These are phyloP conservation scores for Noctua pronuba DNA, from an alignment of 2,888 invertebrate species.

Conservation along the genomic window DNA sequence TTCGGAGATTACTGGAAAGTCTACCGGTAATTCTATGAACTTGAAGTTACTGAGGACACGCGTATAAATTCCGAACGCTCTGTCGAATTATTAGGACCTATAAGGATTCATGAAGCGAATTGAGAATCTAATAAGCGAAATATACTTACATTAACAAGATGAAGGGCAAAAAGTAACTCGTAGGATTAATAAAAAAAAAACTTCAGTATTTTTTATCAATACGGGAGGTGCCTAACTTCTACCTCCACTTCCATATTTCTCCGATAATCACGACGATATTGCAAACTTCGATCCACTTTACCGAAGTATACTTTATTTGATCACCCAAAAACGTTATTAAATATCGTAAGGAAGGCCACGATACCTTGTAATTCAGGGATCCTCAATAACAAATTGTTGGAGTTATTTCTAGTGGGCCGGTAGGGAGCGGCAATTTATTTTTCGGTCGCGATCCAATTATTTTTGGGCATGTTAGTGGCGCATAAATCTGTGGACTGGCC, in stretches of 20 bases:
- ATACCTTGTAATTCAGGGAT: constrained; percentile 77
- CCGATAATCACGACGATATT: constrained; percentile 60
- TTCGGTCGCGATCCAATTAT: constrained; percentile 89
- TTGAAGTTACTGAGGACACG: background rate
- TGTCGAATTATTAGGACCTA: background rate
- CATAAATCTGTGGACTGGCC: constrained; percentile 81
- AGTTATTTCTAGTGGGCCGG: constrained; percentile 77
- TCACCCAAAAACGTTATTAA: constrained; percentile 67
- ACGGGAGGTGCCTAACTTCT: background rate
- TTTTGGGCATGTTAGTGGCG: constrained; percentile 86
- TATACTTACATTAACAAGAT: constrained; percentile 1
- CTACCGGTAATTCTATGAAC: background rate
- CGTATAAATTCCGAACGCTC: background rate
- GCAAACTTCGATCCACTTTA: constrained; percentile 61
- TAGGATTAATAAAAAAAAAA: constrained; percentile 23
- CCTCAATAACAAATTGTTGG: constrained; percentile 83
- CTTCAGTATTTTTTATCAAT: constrained; percentile 37
- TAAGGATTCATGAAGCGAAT: background rate
- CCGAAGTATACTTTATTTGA: constrained; percentile 65
- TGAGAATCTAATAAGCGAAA: constrained; percentile 3
- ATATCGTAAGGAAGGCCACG: constrained; percentile 62
- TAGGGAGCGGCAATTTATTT: constrained; percentile 84
- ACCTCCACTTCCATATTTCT: constrained; percentile 41
- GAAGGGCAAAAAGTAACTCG: constrained; percentile 13
- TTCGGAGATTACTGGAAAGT: background rate